Evolutionary conservation across 2,797 vertebrate species (phyloP).

Genomic region (Alfaro cultratus): DNA sequence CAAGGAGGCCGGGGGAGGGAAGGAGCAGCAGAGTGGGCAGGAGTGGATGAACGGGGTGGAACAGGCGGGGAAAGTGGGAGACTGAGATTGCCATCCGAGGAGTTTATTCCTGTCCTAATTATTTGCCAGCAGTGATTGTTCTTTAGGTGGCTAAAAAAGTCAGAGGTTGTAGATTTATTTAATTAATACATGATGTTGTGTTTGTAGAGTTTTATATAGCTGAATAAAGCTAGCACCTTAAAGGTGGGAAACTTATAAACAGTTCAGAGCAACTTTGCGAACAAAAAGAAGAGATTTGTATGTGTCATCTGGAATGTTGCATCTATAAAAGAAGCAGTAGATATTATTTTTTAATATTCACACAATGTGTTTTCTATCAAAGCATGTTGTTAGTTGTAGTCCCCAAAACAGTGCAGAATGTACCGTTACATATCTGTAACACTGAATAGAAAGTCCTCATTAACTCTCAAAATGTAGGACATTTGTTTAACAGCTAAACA

Average conservation of each 20-base stretch:
- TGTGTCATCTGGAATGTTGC: not conserved
- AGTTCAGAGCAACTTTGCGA: not conserved
- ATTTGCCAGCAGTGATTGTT: slow-evolving; percentile 11
- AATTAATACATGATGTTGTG: not conserved
- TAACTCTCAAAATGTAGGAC: not conserved
- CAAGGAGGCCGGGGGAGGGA: slow-evolving; percentile 42
- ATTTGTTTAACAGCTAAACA: not conserved
- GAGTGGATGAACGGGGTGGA: slow-evolving; percentile 46
- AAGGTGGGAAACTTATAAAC: not conserved
- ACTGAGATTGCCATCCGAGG: slow-evolving; percentile 37
- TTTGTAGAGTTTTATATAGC: not conserved
- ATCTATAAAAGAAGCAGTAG: not conserved
- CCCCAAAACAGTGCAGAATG: not conserved
- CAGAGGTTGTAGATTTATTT: not conserved
- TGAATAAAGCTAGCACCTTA: not conserved
- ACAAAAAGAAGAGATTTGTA: not conserved
- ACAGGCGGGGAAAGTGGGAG: slow-evolving; percentile 27
- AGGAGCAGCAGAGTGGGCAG: slow-evolving; percentile 46
- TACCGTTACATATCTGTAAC: not conserved
- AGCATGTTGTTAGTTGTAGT: not conserved
- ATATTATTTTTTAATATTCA: not conserved
- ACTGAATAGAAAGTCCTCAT: not conserved
- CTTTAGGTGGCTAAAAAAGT: not conserved
- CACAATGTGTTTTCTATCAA: not conserved
- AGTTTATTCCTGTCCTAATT: slow-evolving; percentile 20